A percentile compares a stretch with the other conserved stretches of the same genome.
These are phyloP conservation scores for Lutjanus erythropterus DNA, from an alignment of 2,113 vertebrate genomes.

Conservation along the genomic window DNA sequence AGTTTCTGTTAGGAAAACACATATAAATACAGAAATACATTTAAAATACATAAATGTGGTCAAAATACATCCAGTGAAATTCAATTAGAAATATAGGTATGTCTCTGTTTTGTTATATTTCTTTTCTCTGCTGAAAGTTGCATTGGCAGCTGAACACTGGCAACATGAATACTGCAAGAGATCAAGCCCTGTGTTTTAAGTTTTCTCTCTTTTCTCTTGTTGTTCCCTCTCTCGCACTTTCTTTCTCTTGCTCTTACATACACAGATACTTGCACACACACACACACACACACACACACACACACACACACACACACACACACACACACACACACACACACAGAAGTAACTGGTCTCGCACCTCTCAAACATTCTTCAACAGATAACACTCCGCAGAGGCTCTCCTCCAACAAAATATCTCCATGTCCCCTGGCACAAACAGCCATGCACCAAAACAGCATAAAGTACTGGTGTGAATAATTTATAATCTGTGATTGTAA, in stretches of 20 bases:
- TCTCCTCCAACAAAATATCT: conserved; percentile 58
- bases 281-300: conserved; percentile 1
- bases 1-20: conserved; percentile 23
- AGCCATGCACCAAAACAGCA: conserved; percentile 61
- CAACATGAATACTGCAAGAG: conserved; percentile 45
- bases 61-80: conserved; percentile 13
- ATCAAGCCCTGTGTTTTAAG: conserved; percentile 30
- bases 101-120: conserved; percentile 17
- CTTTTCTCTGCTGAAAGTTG: conserved; percentile 36
- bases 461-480: conserved; percentile 69
- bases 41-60: not conserved
- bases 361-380: conserved; percentile 49
- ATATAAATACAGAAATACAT: conserved; percentile 13
- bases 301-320: conserved; percentile 1
- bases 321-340: conserved; percentile 16
- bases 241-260: not conserved
- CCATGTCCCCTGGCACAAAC: conserved; percentile 57
- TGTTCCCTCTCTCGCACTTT: not conserved
- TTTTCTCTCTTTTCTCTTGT: conserved; percentile 28
- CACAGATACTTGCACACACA: conserved; percentile 17
- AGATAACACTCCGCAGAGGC: conserved; percentile 38
- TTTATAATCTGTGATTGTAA: conserved; percentile 73
- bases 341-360: conserved; percentile 24
- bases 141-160: conserved; percentile 36
- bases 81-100: conserved; percentile 2